These are phyloP conservation scores for Plumapathes pennacea DNA, from an alignment of 92 coral and sea anemone species.

Conservation along the genomic window DNA sequence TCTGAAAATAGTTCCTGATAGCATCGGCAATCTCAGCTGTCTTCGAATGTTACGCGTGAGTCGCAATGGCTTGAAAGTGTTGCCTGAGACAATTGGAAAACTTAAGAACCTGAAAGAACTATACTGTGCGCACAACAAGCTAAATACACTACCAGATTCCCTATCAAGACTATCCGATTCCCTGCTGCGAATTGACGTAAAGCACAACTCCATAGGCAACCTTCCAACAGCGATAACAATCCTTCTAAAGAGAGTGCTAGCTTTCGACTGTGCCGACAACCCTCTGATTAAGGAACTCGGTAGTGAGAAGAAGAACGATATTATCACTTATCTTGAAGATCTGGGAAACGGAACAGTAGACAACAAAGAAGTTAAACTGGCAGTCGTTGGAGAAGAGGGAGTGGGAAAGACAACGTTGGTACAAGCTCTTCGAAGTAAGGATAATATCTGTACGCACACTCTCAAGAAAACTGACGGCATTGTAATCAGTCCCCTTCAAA, in stretches of 20 bases:
- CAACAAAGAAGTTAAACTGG: slow-evolving; percentile 6
- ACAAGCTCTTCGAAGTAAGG: background rate
- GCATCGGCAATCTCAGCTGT: too few species aligned
- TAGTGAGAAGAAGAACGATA: background rate
- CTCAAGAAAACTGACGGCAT: too few species aligned
- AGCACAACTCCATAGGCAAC: background rate
- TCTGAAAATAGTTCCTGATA: too few species aligned
- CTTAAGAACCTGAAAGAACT: slow-evolving; percentile 1
- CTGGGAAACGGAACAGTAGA: background rate
- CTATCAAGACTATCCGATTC: too few species aligned
- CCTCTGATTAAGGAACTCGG: background rate
- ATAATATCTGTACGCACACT: too few species aligned
- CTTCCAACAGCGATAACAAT: background rate
- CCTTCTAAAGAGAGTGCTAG: background rate
- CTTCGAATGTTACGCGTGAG: too few species aligned
- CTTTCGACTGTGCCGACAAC: too few species aligned
- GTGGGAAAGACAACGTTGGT: slow-evolving; percentile 3
- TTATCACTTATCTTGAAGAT: background rate
- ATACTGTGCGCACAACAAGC: background rate
- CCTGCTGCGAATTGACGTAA: too few species aligned
- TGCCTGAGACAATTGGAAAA: background rate
- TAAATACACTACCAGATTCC: background rate
- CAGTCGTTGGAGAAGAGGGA: background rate
- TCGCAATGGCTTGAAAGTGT: too few species aligned
- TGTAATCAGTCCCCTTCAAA: too few species aligned